phyloP scores from a whole-genome alignment of 2,888 invertebrate genomes.

The Nephrocerus scutellatus region DNA sequence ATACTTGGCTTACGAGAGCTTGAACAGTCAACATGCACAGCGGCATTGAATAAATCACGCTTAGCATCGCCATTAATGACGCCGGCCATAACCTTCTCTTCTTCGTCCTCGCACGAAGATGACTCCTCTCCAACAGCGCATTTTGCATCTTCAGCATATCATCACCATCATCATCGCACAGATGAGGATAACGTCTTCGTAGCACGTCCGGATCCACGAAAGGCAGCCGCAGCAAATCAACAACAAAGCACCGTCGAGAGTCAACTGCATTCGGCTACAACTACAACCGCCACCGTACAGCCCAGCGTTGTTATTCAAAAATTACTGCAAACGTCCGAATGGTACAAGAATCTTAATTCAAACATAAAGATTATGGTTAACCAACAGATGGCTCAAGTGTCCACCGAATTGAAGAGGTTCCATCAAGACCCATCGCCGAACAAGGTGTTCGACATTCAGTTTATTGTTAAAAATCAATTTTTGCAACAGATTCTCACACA shows the following conservation, averaged over 20 bases:
- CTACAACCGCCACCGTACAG: constrained; percentile 29
- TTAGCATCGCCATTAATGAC: no score
- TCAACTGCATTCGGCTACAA: constrained; percentile 5
- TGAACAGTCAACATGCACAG: constrained; percentile 17
- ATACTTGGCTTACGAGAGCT: constrained; percentile 61
- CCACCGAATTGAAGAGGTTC: constrained; percentile 56
- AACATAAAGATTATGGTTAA: constrained; percentile 66
- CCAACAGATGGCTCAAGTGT: constrained; percentile 58
- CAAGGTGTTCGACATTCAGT: constrained; percentile 52
- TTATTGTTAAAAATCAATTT: constrained; percentile 51
- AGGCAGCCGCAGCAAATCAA: constrained; percentile 27
- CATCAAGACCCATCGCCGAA: constrained; percentile 54
- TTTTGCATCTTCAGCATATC: no score
- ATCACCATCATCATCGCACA: no score
- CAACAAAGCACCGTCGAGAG: constrained; percentile 1
- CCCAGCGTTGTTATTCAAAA: constrained; percentile 55
- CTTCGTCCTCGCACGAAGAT: no score
- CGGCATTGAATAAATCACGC: no score
- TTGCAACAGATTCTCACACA: constrained; percentile 57
- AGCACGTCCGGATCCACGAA: constrained; percentile 41
- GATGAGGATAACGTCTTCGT: no score
- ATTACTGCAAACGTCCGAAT: constrained; percentile 59
- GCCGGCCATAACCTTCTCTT: no score
- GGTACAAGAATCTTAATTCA: constrained; percentile 65
- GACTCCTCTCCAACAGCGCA: no score